These are phyloP conservation scores for Drusus annulatus DNA, from an alignment of 1,140 invertebrate species.

Conservation along the genomic window DNA sequence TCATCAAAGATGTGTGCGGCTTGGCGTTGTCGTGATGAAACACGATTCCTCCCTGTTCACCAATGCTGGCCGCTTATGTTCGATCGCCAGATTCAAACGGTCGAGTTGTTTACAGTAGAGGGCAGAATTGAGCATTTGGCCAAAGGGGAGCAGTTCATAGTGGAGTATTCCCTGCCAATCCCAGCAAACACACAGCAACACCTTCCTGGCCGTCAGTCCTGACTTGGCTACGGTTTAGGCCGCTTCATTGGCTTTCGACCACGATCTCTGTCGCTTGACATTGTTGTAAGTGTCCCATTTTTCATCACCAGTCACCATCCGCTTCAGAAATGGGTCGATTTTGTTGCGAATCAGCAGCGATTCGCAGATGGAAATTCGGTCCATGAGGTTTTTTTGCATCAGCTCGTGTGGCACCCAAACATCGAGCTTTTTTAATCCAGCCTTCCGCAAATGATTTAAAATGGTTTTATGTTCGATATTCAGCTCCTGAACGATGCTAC, in stretches of 20 bases:
- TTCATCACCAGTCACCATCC: conserved; percentile 25
- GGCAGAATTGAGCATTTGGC: conserved; percentile 7
- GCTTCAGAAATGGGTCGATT: conserved; percentile 25
- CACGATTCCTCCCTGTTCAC: no score
- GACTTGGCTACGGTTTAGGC: conserved; percentile 11
- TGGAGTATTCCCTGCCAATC: conserved; percentile 19
- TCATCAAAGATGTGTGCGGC: conserved; percentile 26
- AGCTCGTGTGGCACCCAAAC: conserved; percentile 22
- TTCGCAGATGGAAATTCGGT: conserved; percentile 26
- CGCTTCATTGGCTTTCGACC: conserved; percentile 24
- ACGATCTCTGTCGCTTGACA: conserved; percentile 21
- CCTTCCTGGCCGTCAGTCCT: conserved; percentile 22
- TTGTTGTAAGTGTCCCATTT: conserved; percentile 9
- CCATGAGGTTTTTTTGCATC: conserved; percentile 21
- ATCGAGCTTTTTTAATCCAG: conserved; percentile 9
- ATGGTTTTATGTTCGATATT: no score
- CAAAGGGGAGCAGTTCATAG: conserved; percentile 11
- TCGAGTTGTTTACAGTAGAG: conserved; percentile 1
- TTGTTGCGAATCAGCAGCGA: conserved; percentile 31
- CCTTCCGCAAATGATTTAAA: no score
- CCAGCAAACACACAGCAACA: conserved; percentile 16
- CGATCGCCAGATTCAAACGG: conserved; percentile 20
- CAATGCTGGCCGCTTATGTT: conserved; percentile 5
- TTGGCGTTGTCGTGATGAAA: no score
- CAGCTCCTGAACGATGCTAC: no score